Base-by-base conservation (phyloP, 1,140 invertebrate species). In the Pantala flavescens region DNA sequence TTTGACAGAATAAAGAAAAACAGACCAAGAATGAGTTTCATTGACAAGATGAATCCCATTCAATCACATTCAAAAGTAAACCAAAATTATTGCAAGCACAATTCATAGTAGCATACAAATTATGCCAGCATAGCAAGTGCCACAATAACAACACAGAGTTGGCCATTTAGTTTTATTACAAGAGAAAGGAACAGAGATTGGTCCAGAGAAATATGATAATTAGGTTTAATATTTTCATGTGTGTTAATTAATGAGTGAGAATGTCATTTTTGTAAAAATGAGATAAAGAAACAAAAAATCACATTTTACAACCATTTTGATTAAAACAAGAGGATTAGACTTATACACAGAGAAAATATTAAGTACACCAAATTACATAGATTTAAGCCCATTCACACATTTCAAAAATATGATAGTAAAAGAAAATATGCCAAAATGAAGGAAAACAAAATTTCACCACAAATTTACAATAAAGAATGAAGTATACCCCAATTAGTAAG, bases 71-170 rank as follows among this genome's bases (percentile, higher is more conserved):
- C 28, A 36, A 36, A 36, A 36, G 2, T 36, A 36, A 36, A 36
- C 28, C 28, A 36, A 36, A 63, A 63, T 19, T 14, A 63, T 19
- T 63, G 49, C 49, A 63, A 63, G 49, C 49, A 63, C 49, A 63
- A 19, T 19, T 63, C 49, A 63, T 19, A 63, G 14, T 63, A 12
- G n/a, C 49, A 63, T 63, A 63, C 49, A 21, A 21, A 21, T 63
- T 63, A 63, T 63, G 49, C 49, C 49, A 63, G 49, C 49, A 63
- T 21, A 63, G 49, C 49, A 63, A 63, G 12, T 63, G 49, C 49
- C 49, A 63, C 49, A 63, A 63, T 63, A 21, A 63, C 49, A 63
- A 63, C 49, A 63, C 49, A 63, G 49, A 63, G 49, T 63, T 63
- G 49, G 49, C 49, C 49, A 63, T 63, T 63, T 3, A 63, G 49